Percentiles rank a stretch among this genome's conserved stretches.
These are phyloP conservation scores for Zosterops borbonicus DNA, from an alignment of 2,113 vertebrate genomes.

Conservation along the genomic window DNA sequence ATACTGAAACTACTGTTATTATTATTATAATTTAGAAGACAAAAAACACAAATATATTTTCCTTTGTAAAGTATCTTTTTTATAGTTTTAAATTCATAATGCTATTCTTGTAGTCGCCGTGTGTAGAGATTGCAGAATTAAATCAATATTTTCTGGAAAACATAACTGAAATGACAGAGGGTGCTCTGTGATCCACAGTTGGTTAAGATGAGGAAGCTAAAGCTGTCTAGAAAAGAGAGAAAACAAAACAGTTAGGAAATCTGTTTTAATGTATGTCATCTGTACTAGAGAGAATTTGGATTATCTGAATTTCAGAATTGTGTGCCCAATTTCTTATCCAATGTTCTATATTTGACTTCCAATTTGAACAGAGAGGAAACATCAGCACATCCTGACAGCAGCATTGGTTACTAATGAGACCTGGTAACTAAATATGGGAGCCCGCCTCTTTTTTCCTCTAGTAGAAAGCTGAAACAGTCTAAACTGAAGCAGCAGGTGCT, in stretches of 20 bases:
- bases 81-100: background rate
- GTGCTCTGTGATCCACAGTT: background rate
- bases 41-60: background rate
- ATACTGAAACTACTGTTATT: background rate
- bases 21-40: background rate
- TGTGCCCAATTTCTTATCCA: background rate
- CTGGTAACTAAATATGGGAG: background rate
- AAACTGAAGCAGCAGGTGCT: background rate
- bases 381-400: background rate
- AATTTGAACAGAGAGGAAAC: background rate
- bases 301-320: background rate
- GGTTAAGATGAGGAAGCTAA: background rate
- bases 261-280: background rate
- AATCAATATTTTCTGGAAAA: conserved; percentile 3
- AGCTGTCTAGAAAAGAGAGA: background rate
- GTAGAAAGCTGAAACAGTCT: background rate
- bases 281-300: background rate
- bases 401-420: background rate
- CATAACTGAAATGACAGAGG: background rate
- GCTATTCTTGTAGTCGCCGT: background rate
- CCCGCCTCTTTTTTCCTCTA: background rate
- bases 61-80: background rate
- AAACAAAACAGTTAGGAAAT: background rate
- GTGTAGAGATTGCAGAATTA: background rate
- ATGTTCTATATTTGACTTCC: background rate